Base-by-base conservation (phyloP, 2,888 invertebrate species). In the Ametastegia equiseti region DNA sequence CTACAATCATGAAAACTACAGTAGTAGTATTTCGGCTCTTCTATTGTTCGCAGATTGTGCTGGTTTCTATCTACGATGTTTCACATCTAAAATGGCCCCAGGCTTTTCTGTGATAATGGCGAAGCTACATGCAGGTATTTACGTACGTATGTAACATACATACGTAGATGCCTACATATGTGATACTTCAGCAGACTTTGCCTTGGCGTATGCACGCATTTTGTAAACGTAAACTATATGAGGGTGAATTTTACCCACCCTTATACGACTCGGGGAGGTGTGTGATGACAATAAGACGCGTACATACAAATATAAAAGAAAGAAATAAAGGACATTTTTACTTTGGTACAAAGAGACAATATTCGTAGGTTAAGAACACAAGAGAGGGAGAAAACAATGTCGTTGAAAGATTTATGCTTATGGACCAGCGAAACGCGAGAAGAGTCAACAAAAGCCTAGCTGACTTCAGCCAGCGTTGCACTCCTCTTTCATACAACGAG, bases 11-110 rank as follows among this genome's bases (percentile, higher is more conserved):
- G 33, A 78, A 42, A 36, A 39, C 75, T 75, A 36, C 42, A 39
- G 67, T 6, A 42, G 60, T 78, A 54, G n/a, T 36, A 33, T 78
- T 78, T 39, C 60, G 60, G 78, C n/a, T 19, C 42, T n/a, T 42
- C 63, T 27, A 78, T 78, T 78, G 78, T 78, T 78, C 78, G 78
- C 33, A 63, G 78, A 78, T 60, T 60, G 78, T 63, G 42, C n/a
- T 36, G 75, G 23, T 15, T 23, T 75, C 39, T 19, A 19, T 15
- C 78, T 42, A 27, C 54, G 36, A 6, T 75, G 75, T 75, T 75
- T 75, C 23, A 57, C 47, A 71, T 71, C 27, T 30, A 71, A 47
- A 71, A 71, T 27, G 30, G 71, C 71, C 71, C 19, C 27, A 27
- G 57, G 75, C 54, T 27, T 75, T 19, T 13, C 54, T 47, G 30